phyloP scores from a whole-genome alignment of 2,113 vertebrate species.

The Rhadina sibilatrix region DNA sequence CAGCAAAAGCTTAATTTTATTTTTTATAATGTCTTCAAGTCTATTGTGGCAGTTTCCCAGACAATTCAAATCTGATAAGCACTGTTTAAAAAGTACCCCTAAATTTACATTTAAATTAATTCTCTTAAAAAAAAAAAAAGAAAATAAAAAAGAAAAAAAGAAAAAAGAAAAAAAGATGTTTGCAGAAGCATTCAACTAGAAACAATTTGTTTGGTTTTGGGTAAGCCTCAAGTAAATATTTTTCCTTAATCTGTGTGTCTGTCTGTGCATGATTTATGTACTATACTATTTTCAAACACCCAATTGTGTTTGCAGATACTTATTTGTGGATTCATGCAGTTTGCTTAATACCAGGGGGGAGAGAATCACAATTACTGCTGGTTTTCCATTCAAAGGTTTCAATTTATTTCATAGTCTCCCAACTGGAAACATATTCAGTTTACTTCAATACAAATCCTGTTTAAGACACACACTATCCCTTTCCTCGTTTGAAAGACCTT shows the following conservation, averaged over 20 bases:
- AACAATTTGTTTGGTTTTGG: slow-evolving; percentile 65
- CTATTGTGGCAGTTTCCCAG: background rate
- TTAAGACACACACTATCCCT: background rate
- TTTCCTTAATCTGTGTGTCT: slow-evolving; percentile 64
- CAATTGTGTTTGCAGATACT: slow-evolving; percentile 53
- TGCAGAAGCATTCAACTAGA: slow-evolving; percentile 50
- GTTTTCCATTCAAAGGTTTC: slow-evolving; percentile 25
- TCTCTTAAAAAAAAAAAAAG: background rate
- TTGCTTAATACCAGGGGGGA: slow-evolving; percentile 47
- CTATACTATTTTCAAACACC: slow-evolving; percentile 47
- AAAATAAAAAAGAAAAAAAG: background rate
- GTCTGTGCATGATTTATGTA: slow-evolving; percentile 66
- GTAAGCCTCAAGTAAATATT: slow-evolving; percentile 65
- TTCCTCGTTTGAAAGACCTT: slow-evolving; percentile 4
- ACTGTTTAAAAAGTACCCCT: slow-evolving; percentile 7
- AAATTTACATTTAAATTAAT: slow-evolving; percentile 68
- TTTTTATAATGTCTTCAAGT: background rate
- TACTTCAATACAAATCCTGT: slow-evolving; percentile 6
- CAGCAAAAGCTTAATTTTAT: slow-evolving; percentile 5
- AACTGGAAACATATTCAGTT: slow-evolving; percentile 22
- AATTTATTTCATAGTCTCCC: slow-evolving; percentile 11
- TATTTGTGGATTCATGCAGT: slow-evolving; percentile 54
- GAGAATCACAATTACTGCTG: slow-evolving; percentile 46
- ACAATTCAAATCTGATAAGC: slow-evolving; percentile 52
- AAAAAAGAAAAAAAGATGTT: background rate